Conservation (phyloP, 2,797 vertebrate genomes). For the Loriculus beryllinus region DNA sequence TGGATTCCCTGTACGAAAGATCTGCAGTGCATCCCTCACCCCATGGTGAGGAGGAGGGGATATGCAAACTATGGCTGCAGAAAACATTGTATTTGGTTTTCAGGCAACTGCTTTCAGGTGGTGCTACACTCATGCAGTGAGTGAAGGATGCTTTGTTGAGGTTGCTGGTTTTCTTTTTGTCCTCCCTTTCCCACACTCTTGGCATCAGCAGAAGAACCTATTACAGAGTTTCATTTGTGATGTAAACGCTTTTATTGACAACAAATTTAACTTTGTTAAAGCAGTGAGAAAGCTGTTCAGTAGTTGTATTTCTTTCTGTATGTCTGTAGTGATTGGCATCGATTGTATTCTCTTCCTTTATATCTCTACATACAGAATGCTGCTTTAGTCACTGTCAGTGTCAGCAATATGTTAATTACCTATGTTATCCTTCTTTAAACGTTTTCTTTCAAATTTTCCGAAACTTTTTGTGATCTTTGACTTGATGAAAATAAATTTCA, state of each 20-base stretch:
- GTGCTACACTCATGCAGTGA: neutral
- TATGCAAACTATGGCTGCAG: neutral
- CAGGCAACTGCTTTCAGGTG: neutral
- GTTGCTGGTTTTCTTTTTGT: neutral
- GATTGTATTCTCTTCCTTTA: neutral
- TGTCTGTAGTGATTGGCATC: neutral
- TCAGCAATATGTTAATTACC: neutral
- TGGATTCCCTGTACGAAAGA: neutral
- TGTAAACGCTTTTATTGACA: neutral
- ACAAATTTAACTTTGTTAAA: neutral
- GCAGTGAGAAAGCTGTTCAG: neutral
- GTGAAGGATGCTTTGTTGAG: neutral
- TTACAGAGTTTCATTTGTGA: neutral
- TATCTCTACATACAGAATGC: neutral
- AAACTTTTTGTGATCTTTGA: neutral
- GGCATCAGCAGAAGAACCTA: neutral
- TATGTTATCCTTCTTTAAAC: neutral
- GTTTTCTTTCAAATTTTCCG: neutral
- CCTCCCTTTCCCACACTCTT: neutral
- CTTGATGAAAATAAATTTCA: neutral
- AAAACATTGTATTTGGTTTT: neutral
- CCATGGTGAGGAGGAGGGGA: neutral
- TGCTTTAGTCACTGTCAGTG: neutral
- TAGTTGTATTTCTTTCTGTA: neutral
- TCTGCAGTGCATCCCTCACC: accelerated